Base-by-base conservation (phyloP, 2,888 invertebrate species). In the Sthenelais limicola region DNA sequence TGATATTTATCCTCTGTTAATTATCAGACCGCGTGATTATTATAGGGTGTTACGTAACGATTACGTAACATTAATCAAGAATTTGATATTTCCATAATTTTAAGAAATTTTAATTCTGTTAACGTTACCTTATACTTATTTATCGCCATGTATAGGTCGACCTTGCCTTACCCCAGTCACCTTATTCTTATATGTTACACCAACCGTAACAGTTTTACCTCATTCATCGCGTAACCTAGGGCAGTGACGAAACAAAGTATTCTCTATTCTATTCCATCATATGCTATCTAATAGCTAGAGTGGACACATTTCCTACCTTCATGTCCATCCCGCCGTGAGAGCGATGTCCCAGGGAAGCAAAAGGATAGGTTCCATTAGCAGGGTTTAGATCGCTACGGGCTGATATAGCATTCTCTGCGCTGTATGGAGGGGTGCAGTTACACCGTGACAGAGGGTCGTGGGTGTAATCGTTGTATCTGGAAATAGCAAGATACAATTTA, bases 361-460 rank as follows among this genome's bases (percentile, higher is more conserved):
- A 92, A 21, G 93, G 92, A 85, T 91, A 93, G 26, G 90, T 90
- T n/a, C 93, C 93, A 80, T 92, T 91, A 3, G 89, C 88, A 0
- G 91, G 92, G 87, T 93, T 93, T 77, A 93, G 89, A 86, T 93
- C 93, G 85, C 91, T 91, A 62, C 93, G 85, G 1, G 93, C 91
- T 4, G 93, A 90, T 80, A 93, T 91, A 52, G 92, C 92, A 87
- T 92, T 92, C 88, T 92, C 92, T 18, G 91, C 93, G 84, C 91
- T 92, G 89, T 92, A 92, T 0, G 92, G 92, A 4, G 93, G 93
- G 3, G 82, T 83, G 86, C 93, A 93, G 73, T 90, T 90, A 88
- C 93, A 93, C 77, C 89, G 88, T 35, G 92, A 88, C 73, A 92
- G 88, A 7, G 92, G 92, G 85, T 93, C 93, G 86, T 92, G 89